Percentiles rank a stretch among this genome's conserved stretches.
phyloP scores from a whole-genome alignment of 1,140 invertebrate species.

The Kradibia gibbosae region DNA sequence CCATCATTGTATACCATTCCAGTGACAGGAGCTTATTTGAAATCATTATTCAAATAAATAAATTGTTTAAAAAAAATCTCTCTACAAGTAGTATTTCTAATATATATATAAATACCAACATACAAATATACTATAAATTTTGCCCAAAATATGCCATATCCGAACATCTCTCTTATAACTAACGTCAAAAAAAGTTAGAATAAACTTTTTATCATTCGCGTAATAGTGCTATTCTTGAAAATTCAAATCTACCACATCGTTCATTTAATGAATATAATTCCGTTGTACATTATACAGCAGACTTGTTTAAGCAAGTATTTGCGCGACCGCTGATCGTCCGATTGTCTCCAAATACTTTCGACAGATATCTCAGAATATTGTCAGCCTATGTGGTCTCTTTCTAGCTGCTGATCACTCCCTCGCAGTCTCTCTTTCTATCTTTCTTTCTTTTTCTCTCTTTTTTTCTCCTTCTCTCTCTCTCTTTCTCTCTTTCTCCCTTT shows the following conservation, averaged over 20 bases:
- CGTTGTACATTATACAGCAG: neutral
- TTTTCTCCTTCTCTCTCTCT: neutral
- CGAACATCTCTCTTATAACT: neutral
- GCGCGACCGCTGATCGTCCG: conserved; percentile 15
- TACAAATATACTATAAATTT: neutral
- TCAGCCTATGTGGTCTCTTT: neutral
- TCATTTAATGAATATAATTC: neutral
- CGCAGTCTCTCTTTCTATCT: no score
- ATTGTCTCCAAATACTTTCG: conserved; percentile 45
- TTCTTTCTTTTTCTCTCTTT: neutral
- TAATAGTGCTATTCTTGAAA: neutral
- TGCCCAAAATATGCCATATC: neutral
- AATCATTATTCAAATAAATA: no score
- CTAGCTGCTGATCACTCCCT: no score
- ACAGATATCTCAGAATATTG: conserved; percentile 39
- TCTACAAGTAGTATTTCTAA: no score
- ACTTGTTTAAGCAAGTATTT: conserved; percentile 29
- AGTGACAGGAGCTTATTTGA: no score
- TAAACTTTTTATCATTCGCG: neutral
- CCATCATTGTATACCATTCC: no score
- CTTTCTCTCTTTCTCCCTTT: neutral
- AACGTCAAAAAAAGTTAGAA: neutral
- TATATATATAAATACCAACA: no score
- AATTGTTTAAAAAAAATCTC: no score
- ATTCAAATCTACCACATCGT: neutral